Conservation (phyloP, 2,888 invertebrate genomes). For the Polydrusus cervinus region DNA sequence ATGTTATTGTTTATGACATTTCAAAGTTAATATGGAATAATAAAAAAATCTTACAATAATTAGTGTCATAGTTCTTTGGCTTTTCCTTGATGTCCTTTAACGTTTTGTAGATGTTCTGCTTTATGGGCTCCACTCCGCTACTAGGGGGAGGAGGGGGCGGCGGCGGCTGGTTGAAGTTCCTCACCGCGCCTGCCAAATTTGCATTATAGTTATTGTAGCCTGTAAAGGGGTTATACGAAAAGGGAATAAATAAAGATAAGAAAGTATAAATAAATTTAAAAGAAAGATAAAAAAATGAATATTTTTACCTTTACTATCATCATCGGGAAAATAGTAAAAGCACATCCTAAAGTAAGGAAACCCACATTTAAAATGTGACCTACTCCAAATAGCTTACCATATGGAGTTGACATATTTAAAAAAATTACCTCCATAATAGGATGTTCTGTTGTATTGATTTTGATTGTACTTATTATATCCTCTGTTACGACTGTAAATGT, state of each 20-base stretch:
- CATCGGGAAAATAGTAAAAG: too few species aligned
- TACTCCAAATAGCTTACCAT: too few species aligned
- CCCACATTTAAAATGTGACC: too few species aligned
- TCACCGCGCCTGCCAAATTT: neutral
- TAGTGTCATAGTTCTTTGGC: slow-evolving; percentile 59
- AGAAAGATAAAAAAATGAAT: neutral
- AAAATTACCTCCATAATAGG: neutral
- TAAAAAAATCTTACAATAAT: slow-evolving; percentile 58
- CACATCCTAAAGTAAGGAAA: too few species aligned
- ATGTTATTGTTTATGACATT: too few species aligned
- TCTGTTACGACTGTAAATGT: neutral
- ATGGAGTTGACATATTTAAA: neutral
- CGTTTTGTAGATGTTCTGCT: slow-evolving; percentile 58
- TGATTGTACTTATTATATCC: neutral
- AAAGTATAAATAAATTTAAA: slow-evolving; percentile 1
- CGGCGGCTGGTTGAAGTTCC: slow-evolving; percentile 15
- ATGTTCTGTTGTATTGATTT: neutral
- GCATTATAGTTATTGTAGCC: slow-evolving; percentile 1
- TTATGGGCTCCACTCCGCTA: slow-evolving; percentile 54
- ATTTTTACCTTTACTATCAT: too few species aligned
- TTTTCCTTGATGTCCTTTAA: slow-evolving; percentile 58
- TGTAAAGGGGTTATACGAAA: neutral
- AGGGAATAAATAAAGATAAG: neutral
- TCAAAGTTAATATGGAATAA: too few species aligned
- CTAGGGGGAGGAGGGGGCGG: slow-evolving; percentile 28